Conservation (phyloP, 2,888 invertebrate genomes). For the Synanthedon formicaeformis region DNA sequence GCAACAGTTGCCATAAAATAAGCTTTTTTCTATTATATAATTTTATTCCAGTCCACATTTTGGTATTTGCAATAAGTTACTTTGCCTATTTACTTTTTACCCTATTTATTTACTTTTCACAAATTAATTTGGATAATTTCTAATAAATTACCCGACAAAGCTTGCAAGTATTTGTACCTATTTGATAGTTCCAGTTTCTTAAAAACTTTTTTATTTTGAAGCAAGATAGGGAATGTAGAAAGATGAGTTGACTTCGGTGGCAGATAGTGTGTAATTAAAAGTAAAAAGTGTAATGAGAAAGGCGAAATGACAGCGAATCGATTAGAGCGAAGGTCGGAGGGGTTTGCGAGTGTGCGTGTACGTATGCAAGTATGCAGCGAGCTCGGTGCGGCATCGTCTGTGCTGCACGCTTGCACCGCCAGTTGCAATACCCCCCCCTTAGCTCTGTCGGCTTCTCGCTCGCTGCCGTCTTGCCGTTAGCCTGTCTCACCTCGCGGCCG, state of each 20-base stretch:
- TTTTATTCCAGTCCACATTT: too few relatives aligned
- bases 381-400: constrained; percentile 61
- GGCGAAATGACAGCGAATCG: constrained; percentile 55
- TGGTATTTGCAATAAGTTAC: too few relatives aligned
- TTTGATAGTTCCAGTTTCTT: too few relatives aligned
- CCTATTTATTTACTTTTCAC: too few relatives aligned
- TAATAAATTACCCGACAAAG: too few relatives aligned
- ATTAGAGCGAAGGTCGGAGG: constrained; percentile 65
- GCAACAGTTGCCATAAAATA: too few relatives aligned
- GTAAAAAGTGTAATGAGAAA: constrained; percentile 48
- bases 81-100: too few relatives aligned
- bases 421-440: constrained; percentile 70
- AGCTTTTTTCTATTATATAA: too few relatives aligned
- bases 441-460: constrained; percentile 67
- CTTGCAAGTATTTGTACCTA: too few relatives aligned
- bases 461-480: constrained; percentile 68
- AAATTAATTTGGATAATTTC: too few relatives aligned
- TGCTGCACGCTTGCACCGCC: constrained; percentile 70
- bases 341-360: constrained; percentile 55
- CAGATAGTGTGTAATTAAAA: neutral
- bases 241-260: neutral
- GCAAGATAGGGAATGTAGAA: neutral
- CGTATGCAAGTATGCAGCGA: constrained; percentile 67
- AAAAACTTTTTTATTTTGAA: too few relatives aligned
- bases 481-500: constrained; percentile 72